Conservation (phyloP, 2,113 vertebrate genomes). For the Nibea albiflora region DNA sequence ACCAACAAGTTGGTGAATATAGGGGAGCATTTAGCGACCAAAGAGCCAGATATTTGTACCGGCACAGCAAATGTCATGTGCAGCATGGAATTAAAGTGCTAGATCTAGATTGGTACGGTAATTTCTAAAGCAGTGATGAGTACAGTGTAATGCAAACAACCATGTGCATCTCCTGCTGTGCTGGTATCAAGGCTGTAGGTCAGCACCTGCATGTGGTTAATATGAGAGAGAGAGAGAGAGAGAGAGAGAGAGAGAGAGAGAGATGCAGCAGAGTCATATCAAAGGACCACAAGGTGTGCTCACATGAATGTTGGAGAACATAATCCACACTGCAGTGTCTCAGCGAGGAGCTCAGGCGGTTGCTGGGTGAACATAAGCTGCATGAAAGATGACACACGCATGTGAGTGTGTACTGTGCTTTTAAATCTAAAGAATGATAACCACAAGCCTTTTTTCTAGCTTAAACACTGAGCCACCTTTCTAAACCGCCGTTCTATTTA, state of each 20-base stretch:
- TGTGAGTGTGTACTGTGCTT: neutral
- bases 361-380: neutral
- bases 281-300: slow-evolving; percentile 20
- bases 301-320: slow-evolving; percentile 13
- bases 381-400: neutral
- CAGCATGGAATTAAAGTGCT: neutral
- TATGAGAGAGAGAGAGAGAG: slow-evolving; percentile 33
- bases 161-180: neutral
- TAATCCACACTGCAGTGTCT: neutral
- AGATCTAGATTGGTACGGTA: neutral
- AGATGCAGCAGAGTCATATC: slow-evolving; percentile 8
- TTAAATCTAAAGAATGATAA: neutral
- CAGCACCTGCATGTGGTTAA: slow-evolving; percentile 21
- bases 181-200: neutral
- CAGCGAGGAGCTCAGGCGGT: neutral
- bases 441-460: neutral
- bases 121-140: neutral
- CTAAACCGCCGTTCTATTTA: neutral
- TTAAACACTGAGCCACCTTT: neutral
- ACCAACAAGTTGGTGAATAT: no score
- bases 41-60: no score
- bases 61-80: neutral
- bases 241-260: no score
- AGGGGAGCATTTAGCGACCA: no score
- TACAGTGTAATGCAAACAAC: neutral